Conservation (phyloP, 2,797 vertebrate species). For the Molossus molossus region DNA sequence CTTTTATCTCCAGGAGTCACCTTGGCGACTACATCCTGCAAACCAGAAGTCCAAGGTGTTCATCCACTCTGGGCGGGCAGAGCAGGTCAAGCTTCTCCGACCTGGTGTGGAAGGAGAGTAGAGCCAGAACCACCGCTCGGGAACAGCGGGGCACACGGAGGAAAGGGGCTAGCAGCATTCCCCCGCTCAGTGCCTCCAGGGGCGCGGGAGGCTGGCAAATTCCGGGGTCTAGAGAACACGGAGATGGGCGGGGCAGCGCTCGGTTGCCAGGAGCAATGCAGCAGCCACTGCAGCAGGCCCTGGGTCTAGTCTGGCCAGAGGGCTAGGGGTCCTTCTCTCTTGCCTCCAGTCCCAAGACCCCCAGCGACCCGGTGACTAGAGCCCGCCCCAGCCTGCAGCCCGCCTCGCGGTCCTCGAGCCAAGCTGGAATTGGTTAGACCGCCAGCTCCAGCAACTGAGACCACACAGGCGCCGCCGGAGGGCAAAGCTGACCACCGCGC, state of each 20-base stretch:
- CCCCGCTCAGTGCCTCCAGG: neutral
- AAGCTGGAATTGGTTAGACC: constrained; percentile 89
- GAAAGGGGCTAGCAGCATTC: neutral
- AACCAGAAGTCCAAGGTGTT: constrained; percentile 41
- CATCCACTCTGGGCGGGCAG: neutral
- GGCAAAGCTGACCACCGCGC: constrained; percentile 89
- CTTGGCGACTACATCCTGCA: neutral
- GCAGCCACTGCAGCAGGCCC: neutral
- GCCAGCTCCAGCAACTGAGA: constrained; percentile 85
- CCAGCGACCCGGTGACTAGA: neutral
- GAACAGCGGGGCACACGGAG: neutral
- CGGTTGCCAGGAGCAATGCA: rapidly evolving
- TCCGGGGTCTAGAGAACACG: neutral
- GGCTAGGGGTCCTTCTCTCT: neutral
- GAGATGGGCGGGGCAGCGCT: neutral
- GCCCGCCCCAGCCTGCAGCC: constrained; percentile 51
- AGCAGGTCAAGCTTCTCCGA: neutral
- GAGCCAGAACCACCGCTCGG: neutral
- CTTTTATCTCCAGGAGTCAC: constrained; percentile 46
- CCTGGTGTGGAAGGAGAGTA: neutral
- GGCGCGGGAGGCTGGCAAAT: neutral
- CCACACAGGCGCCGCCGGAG: constrained; percentile 90
- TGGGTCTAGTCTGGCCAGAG: neutral
- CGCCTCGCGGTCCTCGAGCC: constrained; percentile 84
- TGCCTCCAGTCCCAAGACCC: neutral